These are phyloP conservation scores for Apodemus speciosus DNA, from an alignment of 2,113 vertebrate genomes.

Conservation along the genomic window DNA sequence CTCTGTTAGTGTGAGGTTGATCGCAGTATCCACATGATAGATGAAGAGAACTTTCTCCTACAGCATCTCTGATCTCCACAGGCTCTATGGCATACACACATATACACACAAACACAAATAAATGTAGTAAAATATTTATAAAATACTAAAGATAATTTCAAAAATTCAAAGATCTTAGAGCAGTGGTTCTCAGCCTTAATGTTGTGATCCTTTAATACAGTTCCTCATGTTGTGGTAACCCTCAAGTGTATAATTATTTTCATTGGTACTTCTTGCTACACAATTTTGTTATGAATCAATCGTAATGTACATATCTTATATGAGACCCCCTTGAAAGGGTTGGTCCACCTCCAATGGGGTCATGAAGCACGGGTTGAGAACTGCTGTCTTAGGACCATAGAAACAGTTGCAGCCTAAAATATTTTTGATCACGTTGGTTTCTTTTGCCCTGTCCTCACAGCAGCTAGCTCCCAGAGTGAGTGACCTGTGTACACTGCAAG, in stretches of 20 bases:
- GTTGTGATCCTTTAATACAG: not conserved
- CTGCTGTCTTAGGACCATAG: constrained; percentile 8
- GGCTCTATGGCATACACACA: not conserved
- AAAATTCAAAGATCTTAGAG: constrained; percentile 19
- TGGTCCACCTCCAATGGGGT: too few species aligned
- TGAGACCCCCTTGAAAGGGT: not conserved
- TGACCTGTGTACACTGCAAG: not conserved
- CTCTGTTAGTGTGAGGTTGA: not conserved
- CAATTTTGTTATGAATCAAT: not conserved
- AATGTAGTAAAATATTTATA: not conserved
- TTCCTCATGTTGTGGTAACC: not conserved
- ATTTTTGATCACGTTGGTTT: constrained; percentile 26
- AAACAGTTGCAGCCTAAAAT: constrained; percentile 43
- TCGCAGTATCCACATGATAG: not conserved
- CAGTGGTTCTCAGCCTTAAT: not conserved
- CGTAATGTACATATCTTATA: not conserved
- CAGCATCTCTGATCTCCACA: not conserved
- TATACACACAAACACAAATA: not conserved
- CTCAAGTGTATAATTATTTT: not conserved
- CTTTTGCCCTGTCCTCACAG: not conserved
- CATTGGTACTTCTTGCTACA: not conserved
- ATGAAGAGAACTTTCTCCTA: not conserved
- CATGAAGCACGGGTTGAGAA: not conserved
- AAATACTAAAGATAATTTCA: constrained; percentile 1
- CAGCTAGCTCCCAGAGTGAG: not conserved